phyloP scores from a whole-genome alignment of 92 coral and sea anemone species.

The Pocillopora grandis region DNA sequence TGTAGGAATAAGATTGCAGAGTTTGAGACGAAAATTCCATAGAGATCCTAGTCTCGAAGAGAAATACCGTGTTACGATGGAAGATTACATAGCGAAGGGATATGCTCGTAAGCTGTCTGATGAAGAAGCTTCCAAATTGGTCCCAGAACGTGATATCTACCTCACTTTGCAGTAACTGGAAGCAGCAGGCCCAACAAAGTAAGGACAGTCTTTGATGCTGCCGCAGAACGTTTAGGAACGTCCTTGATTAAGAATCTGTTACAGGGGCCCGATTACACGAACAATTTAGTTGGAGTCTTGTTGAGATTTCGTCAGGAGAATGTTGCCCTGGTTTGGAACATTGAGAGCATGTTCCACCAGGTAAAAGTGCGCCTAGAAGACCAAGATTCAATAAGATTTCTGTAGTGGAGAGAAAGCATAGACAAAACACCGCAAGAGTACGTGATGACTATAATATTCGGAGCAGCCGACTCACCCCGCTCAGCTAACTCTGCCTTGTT shows the following conservation, averaged over 20 bases:
- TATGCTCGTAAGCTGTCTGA: constrained; percentile 36
- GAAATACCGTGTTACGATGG: constrained; percentile 10
- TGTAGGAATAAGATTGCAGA: constrained; percentile 38
- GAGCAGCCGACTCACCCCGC: constrained; percentile 58
- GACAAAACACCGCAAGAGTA: constrained; percentile 31
- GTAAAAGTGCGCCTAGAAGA: constrained; percentile 9
- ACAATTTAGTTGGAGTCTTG: constrained; percentile 54
- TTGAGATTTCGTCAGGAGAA: constrained; percentile 55
- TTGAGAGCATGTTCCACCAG: constrained; percentile 66
- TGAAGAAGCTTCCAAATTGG: constrained; percentile 11
- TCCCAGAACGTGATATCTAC: constrained; percentile 53
- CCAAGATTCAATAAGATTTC: too few relatives aligned
- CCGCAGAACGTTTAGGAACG: constrained; percentile 60
- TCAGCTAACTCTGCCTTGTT: constrained; percentile 15
- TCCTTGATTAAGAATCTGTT: constrained; percentile 64
- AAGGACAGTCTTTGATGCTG: constrained; percentile 67
- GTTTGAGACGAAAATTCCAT: constrained; percentile 26
- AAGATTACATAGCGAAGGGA: constrained; percentile 46
- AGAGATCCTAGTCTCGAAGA: constrained; percentile 6
- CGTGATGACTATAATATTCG: constrained; percentile 51
- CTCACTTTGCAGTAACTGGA: constrained; percentile 35
- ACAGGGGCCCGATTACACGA: constrained; percentile 54
- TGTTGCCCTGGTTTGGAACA: constrained; percentile 56
- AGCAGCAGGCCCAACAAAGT: constrained; percentile 68
- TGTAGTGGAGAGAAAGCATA: too few relatives aligned